Base-by-base conservation (phyloP, 2,113 vertebrate genomes). In the Brachirus orientalis region DNA sequence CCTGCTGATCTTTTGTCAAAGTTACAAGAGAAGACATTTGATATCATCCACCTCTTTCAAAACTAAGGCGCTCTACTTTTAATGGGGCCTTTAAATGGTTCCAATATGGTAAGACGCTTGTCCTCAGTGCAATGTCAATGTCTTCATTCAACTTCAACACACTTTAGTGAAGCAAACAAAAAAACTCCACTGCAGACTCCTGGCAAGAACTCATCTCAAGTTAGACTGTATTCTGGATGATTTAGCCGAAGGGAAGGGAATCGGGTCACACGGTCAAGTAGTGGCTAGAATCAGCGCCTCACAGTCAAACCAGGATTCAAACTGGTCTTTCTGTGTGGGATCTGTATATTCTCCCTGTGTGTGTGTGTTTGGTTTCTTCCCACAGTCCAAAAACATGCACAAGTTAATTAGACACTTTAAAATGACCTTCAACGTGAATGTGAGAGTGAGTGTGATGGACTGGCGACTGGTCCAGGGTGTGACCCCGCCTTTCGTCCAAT, bases 1-100 rank as follows among this genome's bases (percentile, higher is more conserved):
- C 63, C 63, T 20, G 54, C 75, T 79, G 74, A 57, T 79, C 73
- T 78, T 76, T 83, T 83, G 28, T 68, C 28, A 60, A 64, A 48
- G 37, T 48, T 61, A 54, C n/a, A 33, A 14, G 41, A 48, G 45
- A 43, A 58, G 41, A 41, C 35, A 44, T 44, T 63, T 55, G 22
- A 43, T 62, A 59, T 47, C 4, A 44, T 64, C 33, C 18, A 37
- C 20, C 43, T 58, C 50, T 53, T 56, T 53, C 22, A 62, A 40
- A 17, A 59, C 20, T 41, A 52, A 45, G 36, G 53, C 40, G 37
- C 17, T 47, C 54, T 19, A 41, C 11, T 20, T 64, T 65, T 48
- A 51, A n/a, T 14, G 18, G 51, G 10, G 53, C 28, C 44, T 77
- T 60, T 20, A 50, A 38, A 61, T 43, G 6, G 48, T 36, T 57